Evolutionary conservation across 1,140 invertebrate genomes (phyloP), one percentile per base, ranked within the genome.

Genomic region (Aphidius ervi): DNA sequence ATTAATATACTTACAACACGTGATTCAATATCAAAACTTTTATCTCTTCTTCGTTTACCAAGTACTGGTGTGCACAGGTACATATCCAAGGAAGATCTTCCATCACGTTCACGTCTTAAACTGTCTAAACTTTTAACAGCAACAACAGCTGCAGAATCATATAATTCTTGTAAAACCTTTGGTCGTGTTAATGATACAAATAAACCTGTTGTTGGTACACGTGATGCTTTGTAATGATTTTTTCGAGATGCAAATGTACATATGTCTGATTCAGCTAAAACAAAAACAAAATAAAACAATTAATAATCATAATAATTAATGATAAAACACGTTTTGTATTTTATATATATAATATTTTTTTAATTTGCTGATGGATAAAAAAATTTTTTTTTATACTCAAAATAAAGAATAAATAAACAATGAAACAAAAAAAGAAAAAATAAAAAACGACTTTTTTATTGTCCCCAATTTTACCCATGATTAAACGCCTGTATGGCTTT

Each of bases 251-350:
- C 89, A 82, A 93, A 92, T 69, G 86, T 86, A 62, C 86, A 88
- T 76, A 94, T 88, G 82, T 93, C 90, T 68, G 90, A 89, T 83
- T 91, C 90, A 77, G 91, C 91, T 93, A 84, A 48, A 88, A 86
- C 69, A 77, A 73, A 69, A 77, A 70, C 68, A 43, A 62, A 23
- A 55, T 0, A 55, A 43, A 43, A n/a, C 47, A 37, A 57, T 46
- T 6, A 53, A 46, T 54, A 53, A 37, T 16, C 16, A 16, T 31
- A 31, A 31, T 31, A 31, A 31, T 31, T 31, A 31, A 31, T 31
- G 23, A 31, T 31, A 31, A 31, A 31, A 1, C 23, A 31, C 23
- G 23, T 31, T 31, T 31, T 31, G 4, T 31, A 31, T 31, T 3
- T 31, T 31, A 1, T 31, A 31, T 31, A 31, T 31, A 31, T 31